Evolutionary conservation across 2,797 vertebrate genomes (phyloP).

Genomic region (Helarctos malayanus): DNA sequence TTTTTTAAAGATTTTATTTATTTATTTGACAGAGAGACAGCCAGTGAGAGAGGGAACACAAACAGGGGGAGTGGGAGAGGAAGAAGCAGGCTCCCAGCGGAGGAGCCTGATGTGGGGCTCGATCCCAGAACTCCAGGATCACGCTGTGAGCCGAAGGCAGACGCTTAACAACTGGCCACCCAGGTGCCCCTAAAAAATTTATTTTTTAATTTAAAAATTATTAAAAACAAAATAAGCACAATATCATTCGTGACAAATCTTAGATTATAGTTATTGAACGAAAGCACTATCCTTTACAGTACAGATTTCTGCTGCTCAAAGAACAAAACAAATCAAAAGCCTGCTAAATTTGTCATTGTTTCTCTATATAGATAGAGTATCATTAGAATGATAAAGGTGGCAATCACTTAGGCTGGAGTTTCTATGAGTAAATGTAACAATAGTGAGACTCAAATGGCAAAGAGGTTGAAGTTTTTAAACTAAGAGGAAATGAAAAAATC

Average conservation of each 20-base stretch:
- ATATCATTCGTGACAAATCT: background rate
- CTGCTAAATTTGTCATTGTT: background rate
- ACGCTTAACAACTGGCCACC: no score
- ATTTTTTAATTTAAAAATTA: background rate
- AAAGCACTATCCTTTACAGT: background rate
- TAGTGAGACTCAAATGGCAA: background rate
- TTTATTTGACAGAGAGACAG: no score
- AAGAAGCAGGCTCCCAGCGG: no score
- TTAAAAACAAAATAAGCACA: background rate
- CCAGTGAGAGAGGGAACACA: no score
- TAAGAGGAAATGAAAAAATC: background rate
- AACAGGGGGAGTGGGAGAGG: no score
- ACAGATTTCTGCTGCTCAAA: background rate
- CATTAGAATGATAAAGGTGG: background rate
- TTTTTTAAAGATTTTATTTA: no score
- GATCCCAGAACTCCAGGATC: no score
- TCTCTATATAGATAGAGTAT: background rate
- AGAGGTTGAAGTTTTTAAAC: background rate
- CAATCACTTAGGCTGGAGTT: background rate
- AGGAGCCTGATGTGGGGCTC: no score
- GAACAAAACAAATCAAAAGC: background rate
- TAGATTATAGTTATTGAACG: background rate
- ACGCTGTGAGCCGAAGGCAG: no score
- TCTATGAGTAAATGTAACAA: background rate
- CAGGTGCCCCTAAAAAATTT: no score